Base-by-base conservation (phyloP, 2,888 invertebrate genomes). In the Cryptocheilus praepositus region DNA sequence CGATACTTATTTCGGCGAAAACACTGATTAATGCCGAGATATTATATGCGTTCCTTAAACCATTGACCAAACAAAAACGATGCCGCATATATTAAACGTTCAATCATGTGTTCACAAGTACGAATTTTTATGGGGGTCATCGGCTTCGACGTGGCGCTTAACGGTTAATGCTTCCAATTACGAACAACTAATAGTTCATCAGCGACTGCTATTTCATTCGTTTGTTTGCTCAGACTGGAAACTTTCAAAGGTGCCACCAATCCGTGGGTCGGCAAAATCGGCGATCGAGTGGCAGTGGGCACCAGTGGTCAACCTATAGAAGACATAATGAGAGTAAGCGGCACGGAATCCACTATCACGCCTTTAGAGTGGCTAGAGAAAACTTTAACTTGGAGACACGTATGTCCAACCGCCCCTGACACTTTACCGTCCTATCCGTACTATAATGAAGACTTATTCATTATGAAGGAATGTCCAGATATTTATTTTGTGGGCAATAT, bases 391-490 rank as follows among this genome's bases (percentile, higher is more conserved):
- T 98, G 98, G 97, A 93, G 95, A 15, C 98, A 98, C 86, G 85
- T 98, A 19, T 95, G 96, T 0, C 99, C 99, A 0, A 98, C 98
- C 8, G 95, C 95, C 55, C 99, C 99, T 0, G 98, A 99, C 86
- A 98, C 98, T 0, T 90, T 98, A 76, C 94, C 95, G 0, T 94
- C 95, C 83, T 96, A 95, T 84, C 98, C 98, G 0, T 97, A 94
- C 85, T 91, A 93, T 74, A 92, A 94, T 53, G 92, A 92, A 21
- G 98, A 98, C 90, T 97, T 97, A 0, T 97, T 98, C 83, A 93
- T 97, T 68, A 92, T 98, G 61, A 92, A 92, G 56, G 92, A 94
- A 71, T 95, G 95, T 86, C 98, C 98, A 0, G 94, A 97, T 86
- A 90, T 98, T 43, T 95, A 95, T 86, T 98, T 98, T 89, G 92